Conservation (phyloP, 2,797 vertebrate genomes). For the Halcyon smyrnensis region DNA sequence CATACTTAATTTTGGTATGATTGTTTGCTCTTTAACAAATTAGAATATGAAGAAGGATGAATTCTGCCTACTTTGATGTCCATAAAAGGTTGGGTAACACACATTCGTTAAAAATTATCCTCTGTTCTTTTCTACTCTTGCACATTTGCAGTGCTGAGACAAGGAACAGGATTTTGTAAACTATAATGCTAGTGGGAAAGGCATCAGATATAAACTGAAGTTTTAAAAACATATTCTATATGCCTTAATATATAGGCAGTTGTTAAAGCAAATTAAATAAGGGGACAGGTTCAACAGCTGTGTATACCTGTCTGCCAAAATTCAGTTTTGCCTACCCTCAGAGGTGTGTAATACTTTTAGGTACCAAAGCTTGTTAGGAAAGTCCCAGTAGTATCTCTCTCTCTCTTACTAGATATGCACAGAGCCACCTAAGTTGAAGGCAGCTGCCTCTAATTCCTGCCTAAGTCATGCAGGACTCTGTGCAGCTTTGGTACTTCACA, state of each 20-base stretch:
- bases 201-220: not conserved
- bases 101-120: not conserved
- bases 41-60: not conserved
- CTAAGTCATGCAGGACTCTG: not conserved
- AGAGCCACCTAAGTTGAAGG: not conserved
- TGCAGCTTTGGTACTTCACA: not conserved
- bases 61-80: not conserved
- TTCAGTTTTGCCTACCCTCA: not conserved
- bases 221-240: not conserved
- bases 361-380: not conserved
- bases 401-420: not conserved
- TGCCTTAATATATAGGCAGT: not conserved
- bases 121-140: not conserved
- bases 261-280: rapidly evolving
- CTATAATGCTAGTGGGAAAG: not conserved
- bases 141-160: not conserved
- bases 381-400: not conserved
- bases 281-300: not conserved
- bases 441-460: constrained; percentile 3
- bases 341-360: not conserved
- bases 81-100: not conserved
- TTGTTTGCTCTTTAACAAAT: not conserved
- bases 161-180: not conserved
- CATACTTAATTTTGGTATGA: not conserved
- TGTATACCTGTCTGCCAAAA: not conserved